Evolutionary conservation across 2,113 vertebrate genomes (phyloP), one percentile per base, ranked within the genome.

Genomic region (Boleophthalmus pectinirostris): DNA sequence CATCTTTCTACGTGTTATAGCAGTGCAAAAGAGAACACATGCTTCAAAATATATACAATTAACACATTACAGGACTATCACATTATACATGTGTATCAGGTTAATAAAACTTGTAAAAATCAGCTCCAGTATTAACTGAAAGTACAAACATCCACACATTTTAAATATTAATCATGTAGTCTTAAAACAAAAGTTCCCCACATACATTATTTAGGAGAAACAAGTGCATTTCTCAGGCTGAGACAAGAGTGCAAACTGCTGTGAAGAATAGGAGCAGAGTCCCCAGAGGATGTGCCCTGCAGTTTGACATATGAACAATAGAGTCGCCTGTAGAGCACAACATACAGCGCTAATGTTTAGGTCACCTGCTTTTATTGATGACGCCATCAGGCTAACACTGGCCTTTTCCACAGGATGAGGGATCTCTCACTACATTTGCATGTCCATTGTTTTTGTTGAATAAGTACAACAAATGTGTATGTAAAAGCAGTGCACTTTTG

Each of bases 181-280:
- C 72, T 93, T 92, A 91, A 92, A 89, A 93, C 91, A 93, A 94
- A 95, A 91, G 90, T 84, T 88, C 80, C 87, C 82, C 85, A 83
- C 89, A 93, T 97, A 85, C 93, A 96, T 96, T 95, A 96, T 97
- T 97, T 93, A 95, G 88, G 87, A 82, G 89, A 78, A 85, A 86
- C 69, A 90, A 91, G 91, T 70, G 60, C 75, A 83, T 88, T 85
- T 78, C 84, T 82, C 90, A 89, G 87, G 91, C 82, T 90, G 92
- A 93, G 80, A 81, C 78, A 85, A 80, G 61, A 64, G 70, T 51
- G 82, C 66, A 60, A 90, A 85, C 81, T 76, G 85, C 85, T 76
- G 78, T 92, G 87, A 92, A 80, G 81, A 75, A 92, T 87, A 86
- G 86, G 77, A 77, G 7, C 13, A 80, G 72, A 79, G 86, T 71